These are phyloP conservation scores for Tenrec ecaudatus DNA, from an alignment of 2,113 vertebrate species.

Conservation along the genomic window DNA sequence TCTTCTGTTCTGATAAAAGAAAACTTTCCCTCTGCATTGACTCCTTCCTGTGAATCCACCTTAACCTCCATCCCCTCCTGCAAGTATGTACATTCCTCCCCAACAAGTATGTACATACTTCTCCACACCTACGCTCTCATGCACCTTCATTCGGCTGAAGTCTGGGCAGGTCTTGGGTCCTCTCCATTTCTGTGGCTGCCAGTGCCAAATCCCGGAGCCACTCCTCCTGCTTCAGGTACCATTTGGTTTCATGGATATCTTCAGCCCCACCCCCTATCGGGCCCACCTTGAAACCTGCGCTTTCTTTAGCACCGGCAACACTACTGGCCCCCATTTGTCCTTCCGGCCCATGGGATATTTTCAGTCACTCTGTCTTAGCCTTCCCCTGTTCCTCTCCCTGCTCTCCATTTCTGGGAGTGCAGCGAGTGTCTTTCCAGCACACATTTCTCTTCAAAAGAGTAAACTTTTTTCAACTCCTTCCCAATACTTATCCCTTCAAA, in stretches of 20 bases:
- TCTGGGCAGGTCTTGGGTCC: background rate
- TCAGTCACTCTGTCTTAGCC: background rate
- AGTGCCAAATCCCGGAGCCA: background rate
- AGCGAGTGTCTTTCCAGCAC: background rate
- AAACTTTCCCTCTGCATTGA: background rate
- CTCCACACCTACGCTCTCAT: background rate
- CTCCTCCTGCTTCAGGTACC: background rate
- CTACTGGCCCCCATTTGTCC: background rate
- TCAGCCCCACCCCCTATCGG: too few relatives aligned
- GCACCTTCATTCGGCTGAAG: background rate
- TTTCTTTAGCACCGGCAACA: background rate
- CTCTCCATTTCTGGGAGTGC: background rate
- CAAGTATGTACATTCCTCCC: background rate
- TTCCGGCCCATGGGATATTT: background rate
- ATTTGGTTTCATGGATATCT: background rate
- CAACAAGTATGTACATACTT: background rate
- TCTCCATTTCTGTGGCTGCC: fast-evolving
- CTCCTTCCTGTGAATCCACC: background rate
- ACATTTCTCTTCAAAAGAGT: background rate
- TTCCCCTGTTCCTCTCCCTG: background rate
- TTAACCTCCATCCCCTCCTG: background rate
- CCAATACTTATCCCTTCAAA: background rate
- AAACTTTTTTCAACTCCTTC: background rate
- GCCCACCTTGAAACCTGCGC: background rate
- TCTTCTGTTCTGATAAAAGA: background rate